Evolutionary conservation across 1,140 invertebrate genomes (phyloP), one percentile per base, ranked within the genome.

Genomic region (Cherax quadricarinatus): DNA sequence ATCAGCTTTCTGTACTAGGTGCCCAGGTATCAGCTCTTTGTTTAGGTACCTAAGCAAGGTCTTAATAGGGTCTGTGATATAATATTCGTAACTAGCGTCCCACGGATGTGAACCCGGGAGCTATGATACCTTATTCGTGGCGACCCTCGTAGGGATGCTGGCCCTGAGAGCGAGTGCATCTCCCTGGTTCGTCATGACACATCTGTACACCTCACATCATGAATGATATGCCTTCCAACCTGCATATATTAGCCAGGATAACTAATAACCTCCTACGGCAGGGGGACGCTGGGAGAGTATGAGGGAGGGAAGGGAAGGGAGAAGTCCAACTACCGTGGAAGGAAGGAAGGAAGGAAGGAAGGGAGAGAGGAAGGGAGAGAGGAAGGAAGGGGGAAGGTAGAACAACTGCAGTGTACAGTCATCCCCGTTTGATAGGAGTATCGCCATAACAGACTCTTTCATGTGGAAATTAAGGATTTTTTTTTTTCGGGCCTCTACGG

Each of bases 211-310:
- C 82, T 1, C 16, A 48, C 10, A 84, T 30, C 82, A 84, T 57
- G 62, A 84, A 24, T 30, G 12, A 14, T 48, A 4, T 1, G 53
- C 62, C 41, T 24, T 62, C 82, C 57, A 16, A 24, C 82, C 53
- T 84, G 82, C 82, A 84, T 84, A 84, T n/a, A 84, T 84, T 84
- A 84, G 1, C 82, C 81, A 24, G 24, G 16, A 24, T 70, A 60
- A 84, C 82, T 84, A 84, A 62, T 84, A 84, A 84, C 57, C 4
- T 4, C 66, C 66, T 5, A 12, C 10, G 30, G 30, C 30, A 41
- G 30, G 30, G 30, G 30, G 30, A 41, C 30, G 30, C 30, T 41
- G 30, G 30, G 30, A 41, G 30, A 41, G 30, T 41, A 41, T 41
- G 30, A 41, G 30, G 82, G 57, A 5, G 24, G 57, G 82, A 49